A percentile compares a stretch with the other conserved stretches of the same genome.
Evolutionary conservation across 2,888 invertebrate species (phyloP).

Genomic region (Osmoderma eremita): DNA sequence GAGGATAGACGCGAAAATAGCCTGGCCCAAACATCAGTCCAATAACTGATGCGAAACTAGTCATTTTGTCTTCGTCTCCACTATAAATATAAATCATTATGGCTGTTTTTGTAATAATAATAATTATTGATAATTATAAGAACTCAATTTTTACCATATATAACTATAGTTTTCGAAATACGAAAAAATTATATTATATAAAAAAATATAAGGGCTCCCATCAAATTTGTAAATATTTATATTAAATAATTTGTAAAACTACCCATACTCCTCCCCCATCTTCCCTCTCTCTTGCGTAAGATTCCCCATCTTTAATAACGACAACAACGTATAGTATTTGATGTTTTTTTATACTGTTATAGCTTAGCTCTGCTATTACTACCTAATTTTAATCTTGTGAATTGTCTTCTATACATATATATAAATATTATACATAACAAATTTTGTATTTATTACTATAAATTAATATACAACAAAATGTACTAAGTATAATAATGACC

Average conservation of each 20-base stretch:
- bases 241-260: slow-evolving; percentile 30
- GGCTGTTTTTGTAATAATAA: slow-evolving; percentile 45
- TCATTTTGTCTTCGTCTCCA: slow-evolving; percentile 47
- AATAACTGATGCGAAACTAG: slow-evolving; percentile 52
- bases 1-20: slow-evolving; percentile 95
- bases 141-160: slow-evolving; percentile 46
- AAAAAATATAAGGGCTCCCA: slow-evolving; percentile 26
- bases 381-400: slow-evolving; percentile 47
- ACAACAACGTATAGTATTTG: slow-evolving; percentile 47
- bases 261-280: background rate
- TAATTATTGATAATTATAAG: slow-evolving; percentile 37
- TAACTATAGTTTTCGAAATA: slow-evolving; percentile 18
- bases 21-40: slow-evolving; percentile 81
- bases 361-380: slow-evolving; percentile 50
- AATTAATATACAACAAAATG: slow-evolving; percentile 45
- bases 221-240: slow-evolving; percentile 31
- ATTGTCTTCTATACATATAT: slow-evolving; percentile 45
- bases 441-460: slow-evolving; percentile 52
- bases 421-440: slow-evolving; percentile 42
- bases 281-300: background rate
- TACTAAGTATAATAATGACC: slow-evolving; percentile 50
- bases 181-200: slow-evolving; percentile 4
- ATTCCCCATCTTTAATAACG: slow-evolving; percentile 34
- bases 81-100: slow-evolving; percentile 44
- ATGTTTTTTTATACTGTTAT: slow-evolving; percentile 53